phyloP scores from a whole-genome alignment of 1,140 invertebrate species.

The Zaprionus tsacasi region DNA sequence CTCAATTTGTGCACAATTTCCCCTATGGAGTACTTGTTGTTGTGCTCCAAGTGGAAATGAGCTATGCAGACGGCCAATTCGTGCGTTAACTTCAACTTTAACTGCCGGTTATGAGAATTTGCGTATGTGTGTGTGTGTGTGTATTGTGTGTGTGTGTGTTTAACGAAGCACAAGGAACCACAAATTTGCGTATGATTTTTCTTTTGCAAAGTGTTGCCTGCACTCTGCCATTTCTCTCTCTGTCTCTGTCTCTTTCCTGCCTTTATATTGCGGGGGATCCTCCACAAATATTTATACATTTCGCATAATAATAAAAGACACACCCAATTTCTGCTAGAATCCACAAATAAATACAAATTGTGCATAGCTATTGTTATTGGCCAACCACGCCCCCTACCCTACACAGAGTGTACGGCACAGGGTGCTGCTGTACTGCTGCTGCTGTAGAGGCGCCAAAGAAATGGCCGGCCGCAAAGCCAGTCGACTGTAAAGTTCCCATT shows the following conservation, averaged over 20 bases:
- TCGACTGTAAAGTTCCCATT: conserved; percentile 77
- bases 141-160: conserved; percentile 38
- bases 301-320: conserved; percentile 55
- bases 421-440: not conserved
- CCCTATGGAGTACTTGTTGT: conserved; percentile 28
- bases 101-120: conserved; percentile 70
- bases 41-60: conserved; percentile 36
- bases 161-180: conserved; percentile 68
- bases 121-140: conserved; percentile 49
- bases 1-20: conserved; percentile 58
- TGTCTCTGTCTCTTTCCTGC: not conserved
- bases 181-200: conserved; percentile 81
- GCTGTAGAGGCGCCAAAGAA: conserved; percentile 51
- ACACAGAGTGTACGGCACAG: not conserved
- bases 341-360: conserved; percentile 78
- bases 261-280: not conserved
- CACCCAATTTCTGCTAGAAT: conserved; percentile 56
- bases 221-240: not conserved
- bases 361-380: conserved; percentile 28
- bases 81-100: conserved; percentile 57
- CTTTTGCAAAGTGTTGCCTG: conserved; percentile 14
- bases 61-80: conserved; percentile 29
- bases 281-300: conserved; percentile 66
- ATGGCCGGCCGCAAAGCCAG: conserved; percentile 75
- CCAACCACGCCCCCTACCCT: conserved; percentile 27